These are phyloP conservation scores for Bursaphelenchus mucronatus DNA, from an alignment of 1,140 invertebrate genomes.

Conservation along the genomic window DNA sequence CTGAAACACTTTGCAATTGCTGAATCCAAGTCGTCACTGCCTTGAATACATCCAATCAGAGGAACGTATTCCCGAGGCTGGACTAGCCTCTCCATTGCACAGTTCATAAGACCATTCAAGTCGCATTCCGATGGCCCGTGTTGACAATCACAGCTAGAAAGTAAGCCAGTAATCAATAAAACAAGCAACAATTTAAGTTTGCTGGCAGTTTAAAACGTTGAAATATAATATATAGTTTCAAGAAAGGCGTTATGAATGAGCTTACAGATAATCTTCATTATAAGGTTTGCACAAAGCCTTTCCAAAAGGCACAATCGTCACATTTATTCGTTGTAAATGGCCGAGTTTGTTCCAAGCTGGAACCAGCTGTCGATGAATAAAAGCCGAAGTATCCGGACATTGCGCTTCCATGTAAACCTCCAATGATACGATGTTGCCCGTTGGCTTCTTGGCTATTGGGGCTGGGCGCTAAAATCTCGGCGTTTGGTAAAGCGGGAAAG, in stretches of 20 bases:
- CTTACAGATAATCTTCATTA: constrained; percentile 30
- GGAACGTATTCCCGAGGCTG: constrained; percentile 44
- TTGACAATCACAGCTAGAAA: constrained; percentile 52
- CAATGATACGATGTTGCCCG: constrained; percentile 28
- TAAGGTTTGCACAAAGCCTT: constrained; percentile 52
- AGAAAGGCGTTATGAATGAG: no score
- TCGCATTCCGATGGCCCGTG: constrained; percentile 54
- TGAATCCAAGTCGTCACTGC: constrained; percentile 20
- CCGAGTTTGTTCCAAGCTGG: constrained; percentile 49
- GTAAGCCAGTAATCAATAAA: not conserved
- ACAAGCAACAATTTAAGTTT: constrained; percentile 9
- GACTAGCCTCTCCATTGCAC: constrained; percentile 48
- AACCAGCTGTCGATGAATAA: constrained; percentile 51
- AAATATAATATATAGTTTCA: no score
- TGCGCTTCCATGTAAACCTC: constrained; percentile 57
- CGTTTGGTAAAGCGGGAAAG: not conserved
- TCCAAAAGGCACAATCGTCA: constrained; percentile 57
- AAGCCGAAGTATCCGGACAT: constrained; percentile 58
- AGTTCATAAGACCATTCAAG: constrained; percentile 60
- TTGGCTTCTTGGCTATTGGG: constrained; percentile 9
- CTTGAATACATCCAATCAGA: constrained; percentile 54
- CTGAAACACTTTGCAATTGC: constrained; percentile 39
- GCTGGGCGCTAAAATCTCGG: not conserved
- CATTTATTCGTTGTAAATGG: constrained; percentile 38
- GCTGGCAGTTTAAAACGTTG: constrained; percentile 30